These are phyloP conservation scores for Diceros bicornis DNA, from an alignment of 2,797 vertebrate species.

Conservation along the genomic window DNA sequence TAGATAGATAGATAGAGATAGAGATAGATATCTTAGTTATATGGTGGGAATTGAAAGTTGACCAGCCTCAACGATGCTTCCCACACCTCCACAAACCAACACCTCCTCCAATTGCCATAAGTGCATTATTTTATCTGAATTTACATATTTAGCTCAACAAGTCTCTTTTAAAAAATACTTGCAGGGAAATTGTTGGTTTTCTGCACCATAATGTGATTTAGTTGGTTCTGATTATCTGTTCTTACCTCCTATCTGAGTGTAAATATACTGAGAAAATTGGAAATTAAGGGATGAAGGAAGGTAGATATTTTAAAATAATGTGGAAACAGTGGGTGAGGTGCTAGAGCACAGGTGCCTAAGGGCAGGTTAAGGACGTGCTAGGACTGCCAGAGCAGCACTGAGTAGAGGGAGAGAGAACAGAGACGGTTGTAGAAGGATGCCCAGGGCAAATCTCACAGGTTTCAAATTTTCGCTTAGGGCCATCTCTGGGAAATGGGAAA, in stretches of 20 bases:
- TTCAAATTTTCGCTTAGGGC: background rate
- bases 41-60: background rate
- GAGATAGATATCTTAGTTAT: background rate
- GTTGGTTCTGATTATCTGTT: conserved; percentile 11
- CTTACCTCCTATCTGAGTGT: background rate
- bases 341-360: background rate
- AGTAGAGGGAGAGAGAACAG: background rate
- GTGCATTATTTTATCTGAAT: background rate
- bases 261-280: conserved; percentile 30
- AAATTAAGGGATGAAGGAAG: background rate
- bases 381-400: background rate
- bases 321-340: background rate
- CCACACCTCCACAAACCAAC: background rate
- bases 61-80: background rate
- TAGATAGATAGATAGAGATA: background rate
- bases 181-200: background rate
- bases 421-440: background rate
- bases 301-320: background rate
- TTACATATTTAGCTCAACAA: background rate
- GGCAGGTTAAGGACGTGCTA: background rate
- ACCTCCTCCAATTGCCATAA: background rate
- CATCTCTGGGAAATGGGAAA: background rate
- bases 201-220: background rate
- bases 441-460: background rate
- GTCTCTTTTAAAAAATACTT: background rate